These are phyloP conservation scores for Stomorhina lunata DNA, from an alignment of 2,888 invertebrate genomes.

Conservation along the genomic window DNA sequence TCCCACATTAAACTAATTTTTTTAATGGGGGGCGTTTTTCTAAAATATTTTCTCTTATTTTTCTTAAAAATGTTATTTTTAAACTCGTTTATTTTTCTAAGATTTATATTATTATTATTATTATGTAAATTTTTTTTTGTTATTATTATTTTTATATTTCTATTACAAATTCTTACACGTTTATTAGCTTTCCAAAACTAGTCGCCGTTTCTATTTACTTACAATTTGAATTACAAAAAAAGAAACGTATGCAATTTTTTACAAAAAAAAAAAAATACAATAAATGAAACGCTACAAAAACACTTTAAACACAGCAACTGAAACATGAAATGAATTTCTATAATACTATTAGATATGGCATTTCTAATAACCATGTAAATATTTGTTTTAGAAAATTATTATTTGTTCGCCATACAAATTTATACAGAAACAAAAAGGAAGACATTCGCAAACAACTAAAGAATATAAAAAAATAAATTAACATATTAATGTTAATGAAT, in stretches of 20 bases:
- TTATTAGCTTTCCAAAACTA: constrained; percentile 13
- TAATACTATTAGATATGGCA: constrained; percentile 32
- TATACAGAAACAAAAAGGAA: constrained; percentile 2
- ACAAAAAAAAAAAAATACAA: neutral
- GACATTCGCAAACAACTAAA: neutral
- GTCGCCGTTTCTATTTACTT: constrained; percentile 26
- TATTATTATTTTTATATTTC: constrained; percentile 9
- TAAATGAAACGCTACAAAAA: too few species aligned
- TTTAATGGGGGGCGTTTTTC: constrained; percentile 1
- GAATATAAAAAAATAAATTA: neutral
- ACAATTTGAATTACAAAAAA: constrained; percentile 28
- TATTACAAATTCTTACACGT: constrained; percentile 57
- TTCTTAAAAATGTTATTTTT: constrained; percentile 10
- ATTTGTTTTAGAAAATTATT: neutral
- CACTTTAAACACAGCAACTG: neutral
- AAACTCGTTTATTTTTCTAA: constrained; percentile 36
- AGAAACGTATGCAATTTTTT: neutral
- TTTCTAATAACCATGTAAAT: constrained; percentile 11
- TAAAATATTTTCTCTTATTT: neutral
- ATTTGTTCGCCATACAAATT: too few species aligned
- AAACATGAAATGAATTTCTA: constrained; percentile 50
- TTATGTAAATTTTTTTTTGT: constrained; percentile 44
- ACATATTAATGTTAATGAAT: constrained; percentile 39
- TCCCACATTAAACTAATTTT: too few species aligned
- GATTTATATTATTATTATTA: constrained; percentile 41